These are phyloP conservation scores for Cyclophora punctaria DNA, from an alignment of 2,888 invertebrate species.

Conservation along the genomic window DNA sequence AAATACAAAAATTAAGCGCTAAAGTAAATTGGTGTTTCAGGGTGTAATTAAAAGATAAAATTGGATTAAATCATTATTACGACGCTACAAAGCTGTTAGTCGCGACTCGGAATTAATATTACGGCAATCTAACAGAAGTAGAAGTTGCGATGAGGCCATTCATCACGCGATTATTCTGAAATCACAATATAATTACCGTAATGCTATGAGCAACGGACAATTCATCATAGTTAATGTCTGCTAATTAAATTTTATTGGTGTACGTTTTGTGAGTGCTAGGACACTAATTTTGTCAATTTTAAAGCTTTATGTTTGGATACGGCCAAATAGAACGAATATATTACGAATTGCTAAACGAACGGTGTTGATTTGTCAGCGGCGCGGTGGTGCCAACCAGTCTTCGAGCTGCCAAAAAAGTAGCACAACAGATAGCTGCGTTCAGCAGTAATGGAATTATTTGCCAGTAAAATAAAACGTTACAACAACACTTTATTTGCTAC, in stretches of 20 bases:
- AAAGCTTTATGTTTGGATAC: not conserved
- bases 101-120: conserved; percentile 33
- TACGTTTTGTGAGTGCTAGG: conserved; percentile 30
- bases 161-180: conserved; percentile 59
- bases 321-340: conserved; percentile 11
- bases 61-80: conserved; percentile 26
- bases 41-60: conserved; percentile 23
- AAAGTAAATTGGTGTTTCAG: conserved; percentile 16
- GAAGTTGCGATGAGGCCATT: conserved; percentile 43
- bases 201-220: conserved; percentile 38
- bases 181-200: conserved; percentile 63
- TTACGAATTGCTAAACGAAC: conserved; percentile 13
- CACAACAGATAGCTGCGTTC: conserved; percentile 12
- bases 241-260: conserved; percentile 59
- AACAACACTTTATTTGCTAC: not conserved
- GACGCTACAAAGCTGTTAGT: conserved; percentile 32
- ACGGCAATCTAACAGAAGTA: conserved; percentile 39
- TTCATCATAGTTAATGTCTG: conserved; percentile 55
- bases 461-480: conserved; percentile 4
- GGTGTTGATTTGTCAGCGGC: conserved; percentile 22
- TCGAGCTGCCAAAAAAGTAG: conserved; percentile 18
- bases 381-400: conserved; percentile 20
- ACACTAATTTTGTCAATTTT: conserved; percentile 26
- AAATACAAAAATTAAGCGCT: conserved; percentile 10
- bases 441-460: conserved; percentile 12